Evolutionary conservation across 2,888 invertebrate species (phyloP).

Genomic region (Tetrapedia diversipes): DNA sequence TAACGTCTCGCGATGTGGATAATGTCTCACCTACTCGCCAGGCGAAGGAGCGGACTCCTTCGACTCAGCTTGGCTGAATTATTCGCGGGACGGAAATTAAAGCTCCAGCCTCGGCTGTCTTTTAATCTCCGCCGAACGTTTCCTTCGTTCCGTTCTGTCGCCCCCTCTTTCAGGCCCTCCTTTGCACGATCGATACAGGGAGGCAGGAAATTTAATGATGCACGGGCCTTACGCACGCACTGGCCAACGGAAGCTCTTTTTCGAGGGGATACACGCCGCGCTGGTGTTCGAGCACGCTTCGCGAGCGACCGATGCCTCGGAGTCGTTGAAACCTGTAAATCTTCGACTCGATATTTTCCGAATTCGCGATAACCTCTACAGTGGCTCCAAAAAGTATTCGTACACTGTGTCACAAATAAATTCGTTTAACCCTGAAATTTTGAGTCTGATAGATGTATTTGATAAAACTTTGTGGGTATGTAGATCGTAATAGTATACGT

Average conservation of each 20-base stretch:
- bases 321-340: too few species aligned
- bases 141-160: constrained; percentile 33
- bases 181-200: constrained; percentile 37
- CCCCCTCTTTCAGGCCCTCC: neutral
- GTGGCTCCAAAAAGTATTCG: too few species aligned
- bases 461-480: too few species aligned
- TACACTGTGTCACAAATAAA: too few species aligned
- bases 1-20: constrained; percentile 64
- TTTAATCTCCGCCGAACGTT: constrained; percentile 57
- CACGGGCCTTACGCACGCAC: constrained; percentile 43
- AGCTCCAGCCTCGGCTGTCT: constrained; percentile 52
- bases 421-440: too few species aligned
- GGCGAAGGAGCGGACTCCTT: constrained; percentile 3
- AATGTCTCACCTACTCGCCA: constrained; percentile 43
- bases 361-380: too few species aligned
- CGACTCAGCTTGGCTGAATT: constrained; percentile 54
- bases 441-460: too few species aligned
- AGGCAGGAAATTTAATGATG: constrained; percentile 48
- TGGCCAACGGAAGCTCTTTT: constrained; percentile 24
- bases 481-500: too few species aligned
- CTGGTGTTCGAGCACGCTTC: too few species aligned
- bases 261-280: neutral
- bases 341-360: too few species aligned
- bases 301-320: too few species aligned
- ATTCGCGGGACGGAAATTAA: constrained; percentile 66